Conservation (phyloP, 2,797 vertebrate species). For the Sebastes paucispinis region DNA sequence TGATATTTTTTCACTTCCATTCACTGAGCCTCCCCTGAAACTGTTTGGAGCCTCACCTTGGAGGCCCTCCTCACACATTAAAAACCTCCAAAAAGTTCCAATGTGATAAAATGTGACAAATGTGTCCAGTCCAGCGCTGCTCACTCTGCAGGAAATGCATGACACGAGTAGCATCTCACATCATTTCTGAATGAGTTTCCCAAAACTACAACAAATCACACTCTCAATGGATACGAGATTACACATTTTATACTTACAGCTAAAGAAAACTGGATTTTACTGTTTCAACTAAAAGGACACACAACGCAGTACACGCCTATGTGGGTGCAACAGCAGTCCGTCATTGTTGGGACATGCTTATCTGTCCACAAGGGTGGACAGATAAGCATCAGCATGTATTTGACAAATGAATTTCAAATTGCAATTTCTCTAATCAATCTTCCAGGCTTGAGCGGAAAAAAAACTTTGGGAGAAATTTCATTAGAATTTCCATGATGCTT, state of each 20-base stretch:
- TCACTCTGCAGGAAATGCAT: background rate
- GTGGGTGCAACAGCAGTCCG: background rate
- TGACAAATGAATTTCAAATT: slow-evolving; percentile 17
- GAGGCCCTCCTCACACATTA: rapidly evolving
- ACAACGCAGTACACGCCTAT: background rate
- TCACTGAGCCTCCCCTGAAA: no score
- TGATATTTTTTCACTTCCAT: no score
- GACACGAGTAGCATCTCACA: background rate
- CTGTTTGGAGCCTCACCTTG: no score
- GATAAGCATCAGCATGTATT: background rate
- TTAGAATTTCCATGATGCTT: slow-evolving; percentile 36
- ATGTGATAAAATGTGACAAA: no score
- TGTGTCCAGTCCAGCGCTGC: background rate
- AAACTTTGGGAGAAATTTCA: background rate
- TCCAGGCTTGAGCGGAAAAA: background rate
- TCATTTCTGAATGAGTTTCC: background rate
- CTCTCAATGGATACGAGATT: background rate
- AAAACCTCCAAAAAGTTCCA: no score
- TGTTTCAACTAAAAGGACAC: background rate
- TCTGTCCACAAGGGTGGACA: slow-evolving; percentile 17
- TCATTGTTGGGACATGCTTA: background rate
- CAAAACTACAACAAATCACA: background rate
- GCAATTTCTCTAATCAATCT: slow-evolving; percentile 6
- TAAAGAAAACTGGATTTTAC: background rate
- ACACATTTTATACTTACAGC: background rate